A percentile compares a stretch with the other conserved stretches of the same genome.
Evolutionary conservation across 2,113 vertebrate species (phyloP).

Genomic region (Embiotoca jacksoni): DNA sequence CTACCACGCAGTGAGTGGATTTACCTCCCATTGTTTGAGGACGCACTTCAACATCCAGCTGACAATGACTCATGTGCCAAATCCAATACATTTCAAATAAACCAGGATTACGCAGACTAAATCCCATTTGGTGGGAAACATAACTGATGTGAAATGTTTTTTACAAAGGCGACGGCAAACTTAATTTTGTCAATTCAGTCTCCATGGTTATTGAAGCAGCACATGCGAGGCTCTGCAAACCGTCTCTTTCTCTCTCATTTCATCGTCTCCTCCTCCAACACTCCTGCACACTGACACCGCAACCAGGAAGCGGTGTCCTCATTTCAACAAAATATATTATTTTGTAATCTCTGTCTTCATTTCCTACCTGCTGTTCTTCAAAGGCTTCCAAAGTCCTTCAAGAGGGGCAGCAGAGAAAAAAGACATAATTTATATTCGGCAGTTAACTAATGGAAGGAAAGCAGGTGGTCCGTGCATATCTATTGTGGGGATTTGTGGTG

Average conservation of each 20-base stretch:
- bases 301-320: constrained; percentile 44
- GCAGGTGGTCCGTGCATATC: constrained; percentile 57
- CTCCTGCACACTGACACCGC: not conserved
- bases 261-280: constrained; percentile 18
- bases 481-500: constrained; percentile 52
- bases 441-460: constrained; percentile 63
- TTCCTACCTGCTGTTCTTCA: constrained; percentile 66
- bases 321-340: constrained; percentile 53
- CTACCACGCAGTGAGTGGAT: constrained; percentile 51
- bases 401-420: constrained; percentile 49
- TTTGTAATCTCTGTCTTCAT: constrained; percentile 52
- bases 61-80: constrained; percentile 69
- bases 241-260: constrained; percentile 23
- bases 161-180: constrained; percentile 47
- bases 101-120: constrained; percentile 67
- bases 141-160: constrained; percentile 49
- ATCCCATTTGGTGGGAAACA: constrained; percentile 60
- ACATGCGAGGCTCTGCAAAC: constrained; percentile 8
- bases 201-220: constrained; percentile 52
- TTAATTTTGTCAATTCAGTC: constrained; percentile 54
- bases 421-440: constrained; percentile 61
- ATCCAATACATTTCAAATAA: constrained; percentile 78
- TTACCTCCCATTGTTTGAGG: constrained; percentile 63
- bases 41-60: constrained; percentile 65
- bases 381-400: constrained; percentile 65